Evolutionary conservation across 2,888 invertebrate species (phyloP).

Genomic region (Leptodirus hochenwartii): DNA sequence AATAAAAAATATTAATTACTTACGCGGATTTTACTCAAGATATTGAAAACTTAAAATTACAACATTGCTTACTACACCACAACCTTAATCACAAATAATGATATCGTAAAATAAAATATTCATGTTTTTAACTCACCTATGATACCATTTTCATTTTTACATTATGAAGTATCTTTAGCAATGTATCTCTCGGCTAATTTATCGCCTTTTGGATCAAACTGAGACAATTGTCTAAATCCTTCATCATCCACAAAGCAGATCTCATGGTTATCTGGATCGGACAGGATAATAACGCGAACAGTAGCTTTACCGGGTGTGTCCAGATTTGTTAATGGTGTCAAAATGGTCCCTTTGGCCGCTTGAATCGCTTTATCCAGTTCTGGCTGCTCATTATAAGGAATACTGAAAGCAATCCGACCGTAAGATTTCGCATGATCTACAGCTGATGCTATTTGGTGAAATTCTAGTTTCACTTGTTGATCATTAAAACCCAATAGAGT

Average conservation of each 20-base stretch:
- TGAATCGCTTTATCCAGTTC: slow-evolving; percentile 55
- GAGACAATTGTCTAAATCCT: slow-evolving; percentile 74
- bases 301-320: slow-evolving; percentile 96
- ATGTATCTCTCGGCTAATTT: slow-evolving; percentile 62
- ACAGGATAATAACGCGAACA: slow-evolving; percentile 87
- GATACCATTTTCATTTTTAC: too few relatives aligned
- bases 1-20: too few relatives aligned
- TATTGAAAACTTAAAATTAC: too few relatives aligned
- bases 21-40: too few relatives aligned
- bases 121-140: too few relatives aligned
- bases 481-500: slow-evolving; percentile 47
- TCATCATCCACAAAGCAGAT: slow-evolving; percentile 98
- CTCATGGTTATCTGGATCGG: slow-evolving; percentile 94
- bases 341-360: slow-evolving; percentile 50
- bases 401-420: slow-evolving; percentile 89
- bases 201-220: slow-evolving; percentile 70
- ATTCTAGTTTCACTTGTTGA: slow-evolving; percentile 58
- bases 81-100: too few relatives aligned
- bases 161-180: slow-evolving; percentile 40
- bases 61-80: too few relatives aligned
- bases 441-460: slow-evolving; percentile 48
- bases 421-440: slow-evolving; percentile 79
- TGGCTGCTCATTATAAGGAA: slow-evolving; percentile 61
- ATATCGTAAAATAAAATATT: too few relatives aligned
- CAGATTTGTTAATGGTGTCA: slow-evolving; percentile 79